Percentiles rank a stretch among this genome's conserved stretches.
Conservation (phyloP, 2,888 invertebrate genomes). For the Xestia xanthographa region DNA sequence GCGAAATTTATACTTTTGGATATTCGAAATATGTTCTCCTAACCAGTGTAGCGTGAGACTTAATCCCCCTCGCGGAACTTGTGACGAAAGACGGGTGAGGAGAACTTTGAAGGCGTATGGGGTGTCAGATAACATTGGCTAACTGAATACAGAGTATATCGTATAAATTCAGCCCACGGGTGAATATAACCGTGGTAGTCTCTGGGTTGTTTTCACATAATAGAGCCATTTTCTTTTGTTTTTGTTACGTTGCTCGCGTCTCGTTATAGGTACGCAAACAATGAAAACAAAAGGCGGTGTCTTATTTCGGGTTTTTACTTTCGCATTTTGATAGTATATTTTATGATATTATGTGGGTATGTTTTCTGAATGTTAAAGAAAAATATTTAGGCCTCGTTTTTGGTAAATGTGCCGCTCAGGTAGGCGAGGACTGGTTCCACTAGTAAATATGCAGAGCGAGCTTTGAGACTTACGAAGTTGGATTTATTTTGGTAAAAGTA, state of each 20-base stretch:
- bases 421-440: constrained; percentile 26
- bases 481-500: neutral
- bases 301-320: constrained; percentile 86
- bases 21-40: constrained; percentile 88
- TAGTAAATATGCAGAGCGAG: constrained; percentile 8
- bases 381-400: constrained; percentile 60
- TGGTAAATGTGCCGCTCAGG: constrained; percentile 56
- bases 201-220: constrained; percentile 90
- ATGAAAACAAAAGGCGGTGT: constrained; percentile 89
- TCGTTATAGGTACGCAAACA: constrained; percentile 88
- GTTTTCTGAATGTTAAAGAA: constrained; percentile 71
- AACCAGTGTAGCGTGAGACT: constrained; percentile 73
- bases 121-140: constrained; percentile 77
- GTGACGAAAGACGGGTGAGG: constrained; percentile 30
- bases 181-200: constrained; percentile 89
- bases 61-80: constrained; percentile 35
- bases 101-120: constrained; percentile 62
- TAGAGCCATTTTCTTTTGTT: constrained; percentile 90
- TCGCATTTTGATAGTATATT: constrained; percentile 78
- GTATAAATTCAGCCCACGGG: constrained; percentile 90
- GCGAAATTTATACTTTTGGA: constrained; percentile 90
- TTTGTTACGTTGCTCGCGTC: constrained; percentile 86
- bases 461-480: neutral
- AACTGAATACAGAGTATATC: constrained; percentile 86
- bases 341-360: constrained; percentile 74